These are phyloP conservation scores for Pitta sordida DNA, from an alignment of 2,113 vertebrate species.

Conservation along the genomic window DNA sequence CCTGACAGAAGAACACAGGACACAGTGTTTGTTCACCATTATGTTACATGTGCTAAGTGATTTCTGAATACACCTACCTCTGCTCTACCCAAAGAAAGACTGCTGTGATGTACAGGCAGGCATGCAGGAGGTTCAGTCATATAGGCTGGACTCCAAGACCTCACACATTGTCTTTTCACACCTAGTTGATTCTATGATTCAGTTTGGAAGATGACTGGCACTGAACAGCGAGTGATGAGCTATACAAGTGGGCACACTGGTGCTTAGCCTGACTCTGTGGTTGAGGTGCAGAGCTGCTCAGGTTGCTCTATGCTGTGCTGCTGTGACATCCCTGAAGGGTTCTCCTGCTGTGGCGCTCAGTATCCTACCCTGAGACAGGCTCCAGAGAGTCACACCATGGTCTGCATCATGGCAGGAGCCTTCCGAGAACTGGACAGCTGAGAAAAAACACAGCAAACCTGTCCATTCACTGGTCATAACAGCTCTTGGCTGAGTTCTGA, in stretches of 20 bases:
- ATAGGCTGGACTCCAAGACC: too few species aligned
- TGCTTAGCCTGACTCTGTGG: not conserved
- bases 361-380: too few species aligned
- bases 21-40: rapidly evolving
- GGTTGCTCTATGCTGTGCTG: too few species aligned
- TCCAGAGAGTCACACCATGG: not conserved
- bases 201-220: not conserved
- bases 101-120: not conserved
- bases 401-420: not conserved
- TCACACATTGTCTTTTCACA: too few species aligned
- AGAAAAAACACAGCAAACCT: not conserved
- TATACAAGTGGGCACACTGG: rapidly evolving
- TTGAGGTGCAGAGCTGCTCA: not conserved
- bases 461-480: too few species aligned
- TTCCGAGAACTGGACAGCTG: not conserved
- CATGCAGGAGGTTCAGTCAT: not conserved
- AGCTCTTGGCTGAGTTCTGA: not conserved
- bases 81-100: not conserved
- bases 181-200: too few species aligned
- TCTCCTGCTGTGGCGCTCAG: not conserved
- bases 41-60: rapidly evolving
- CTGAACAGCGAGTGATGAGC: not conserved
- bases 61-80: not conserved
- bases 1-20: not conserved
- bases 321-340: not conserved